Conservation (phyloP, 2,113 vertebrate species). For the Polyodon spathula region DNA sequence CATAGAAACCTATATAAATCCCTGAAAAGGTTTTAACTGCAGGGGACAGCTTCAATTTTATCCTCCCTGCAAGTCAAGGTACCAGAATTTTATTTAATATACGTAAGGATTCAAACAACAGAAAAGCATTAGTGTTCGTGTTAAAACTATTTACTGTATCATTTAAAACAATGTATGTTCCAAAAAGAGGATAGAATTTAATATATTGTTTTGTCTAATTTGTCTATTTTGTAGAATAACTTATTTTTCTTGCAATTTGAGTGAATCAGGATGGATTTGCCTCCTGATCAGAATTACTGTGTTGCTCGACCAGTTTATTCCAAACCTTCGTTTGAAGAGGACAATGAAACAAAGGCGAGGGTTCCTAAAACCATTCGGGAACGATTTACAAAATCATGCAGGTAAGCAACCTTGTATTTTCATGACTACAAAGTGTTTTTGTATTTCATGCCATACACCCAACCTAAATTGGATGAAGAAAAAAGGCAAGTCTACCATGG, state of each 20-base stretch:
- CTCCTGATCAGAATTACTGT: conserved; percentile 34
- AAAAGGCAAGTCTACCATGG: neutral
- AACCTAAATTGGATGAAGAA: neutral
- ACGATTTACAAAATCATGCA: conserved; percentile 44
- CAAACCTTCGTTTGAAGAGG: conserved; percentile 54
- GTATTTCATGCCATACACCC: neutral
- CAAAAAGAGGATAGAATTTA: neutral
- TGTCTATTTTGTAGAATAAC: neutral
- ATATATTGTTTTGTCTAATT: neutral
- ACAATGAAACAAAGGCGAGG: conserved; percentile 45
- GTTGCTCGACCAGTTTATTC: conserved; percentile 64
- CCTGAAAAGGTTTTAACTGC: neutral
- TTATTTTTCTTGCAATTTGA: neutral
- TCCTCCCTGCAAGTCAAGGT: too few relatives aligned
- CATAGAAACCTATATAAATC: neutral
- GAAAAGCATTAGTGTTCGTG: neutral
- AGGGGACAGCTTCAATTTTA: neutral
- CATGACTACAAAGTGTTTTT: neutral
- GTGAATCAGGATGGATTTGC: conserved; percentile 17
- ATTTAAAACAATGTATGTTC: neutral
- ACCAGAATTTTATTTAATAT: too few relatives aligned
- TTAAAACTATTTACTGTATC: neutral
- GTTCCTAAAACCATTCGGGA: conserved; percentile 52
- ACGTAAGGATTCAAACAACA: too few relatives aligned
- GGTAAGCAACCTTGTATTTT: conserved; percentile 39